Evolutionary conservation across 2,888 invertebrate species (phyloP), one percentile per base, ranked within the genome.

Genomic region (Athalia rosae): DNA sequence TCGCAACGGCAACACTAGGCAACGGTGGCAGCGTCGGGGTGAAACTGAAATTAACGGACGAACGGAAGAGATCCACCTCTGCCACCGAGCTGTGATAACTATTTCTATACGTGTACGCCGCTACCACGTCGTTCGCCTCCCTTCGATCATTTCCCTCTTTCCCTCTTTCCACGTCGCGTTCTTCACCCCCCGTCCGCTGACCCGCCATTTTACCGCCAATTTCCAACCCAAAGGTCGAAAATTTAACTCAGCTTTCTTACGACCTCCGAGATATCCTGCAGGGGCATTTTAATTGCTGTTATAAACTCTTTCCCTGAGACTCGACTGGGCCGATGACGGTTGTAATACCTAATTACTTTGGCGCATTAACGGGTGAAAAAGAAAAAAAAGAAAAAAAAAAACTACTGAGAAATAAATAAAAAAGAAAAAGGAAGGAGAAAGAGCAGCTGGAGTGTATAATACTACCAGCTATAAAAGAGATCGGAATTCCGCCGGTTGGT

Each of bases 71-170:
- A 56, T 45, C 58, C 71, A 56, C 56, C 53, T 53, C 41, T 58
- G 45, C n/a, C 6, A 15, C 58, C 56, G 58, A 71, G 56, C 74
- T 62, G 74, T 58, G 74, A 62, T 74, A 74, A 74, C 74, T 74
- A 74, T 61, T 62, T 61, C 48, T 47, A 62, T 28, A 28, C 28
- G 28, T 28, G 28, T 28, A 28, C 28, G 28, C n/a, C n/a, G n/a
- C 74, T 61, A 8, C 28, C 15, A 61, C 61, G 74, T n/a, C n/a
- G 48, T 48, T 61, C 74, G 48, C 61, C 48, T 74, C 61, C 61
- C 48, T 74, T 61, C 59, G 74, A 74, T 74, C 73, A 74, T 61
- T 47, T 61, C 28, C 61, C 28, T 13, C 61, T 28, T 11, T 28
- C 45, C 48, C 13, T 47, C 71, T 11, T 28, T 13, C 41, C 58